These are phyloP conservation scores for Stictonetta naevosa DNA, from an alignment of 2,113 vertebrate species.

Conservation along the genomic window DNA sequence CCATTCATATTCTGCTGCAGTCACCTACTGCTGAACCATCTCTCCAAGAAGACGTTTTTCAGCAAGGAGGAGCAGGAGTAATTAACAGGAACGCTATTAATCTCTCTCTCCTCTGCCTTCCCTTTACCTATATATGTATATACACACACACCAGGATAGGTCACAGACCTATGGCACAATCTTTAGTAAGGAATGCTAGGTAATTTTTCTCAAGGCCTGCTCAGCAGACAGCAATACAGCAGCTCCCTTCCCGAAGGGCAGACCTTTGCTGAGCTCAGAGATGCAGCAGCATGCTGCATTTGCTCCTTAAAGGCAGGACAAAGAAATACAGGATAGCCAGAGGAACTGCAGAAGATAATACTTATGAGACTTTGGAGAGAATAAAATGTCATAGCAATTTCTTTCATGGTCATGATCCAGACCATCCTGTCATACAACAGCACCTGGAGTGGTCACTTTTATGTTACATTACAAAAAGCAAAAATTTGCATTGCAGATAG, in stretches of 20 bases:
- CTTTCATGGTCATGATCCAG: not conserved
- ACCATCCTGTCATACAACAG: not conserved
- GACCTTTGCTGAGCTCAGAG: not conserved
- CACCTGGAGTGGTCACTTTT: not conserved
- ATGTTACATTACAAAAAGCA: not conserved
- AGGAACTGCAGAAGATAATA: not conserved
- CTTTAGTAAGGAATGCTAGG: not conserved
- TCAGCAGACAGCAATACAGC: not conserved
- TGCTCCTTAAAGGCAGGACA: not conserved
- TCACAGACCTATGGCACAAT: not conserved
- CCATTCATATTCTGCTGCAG: slow-evolving; percentile 15
- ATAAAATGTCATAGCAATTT: not conserved
- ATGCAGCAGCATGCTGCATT: not conserved
- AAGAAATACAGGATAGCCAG: not conserved
- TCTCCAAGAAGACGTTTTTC: not conserved
- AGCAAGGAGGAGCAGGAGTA: not conserved
- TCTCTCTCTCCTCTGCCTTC: not conserved
- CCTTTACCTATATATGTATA: not conserved
- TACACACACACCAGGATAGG: not conserved
- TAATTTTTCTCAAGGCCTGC: not conserved
- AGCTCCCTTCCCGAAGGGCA: not conserved
- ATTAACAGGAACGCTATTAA: not conserved
- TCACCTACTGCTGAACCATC: not conserved
- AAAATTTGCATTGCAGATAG: not conserved
- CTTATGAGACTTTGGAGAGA: not conserved